phyloP scores from a whole-genome alignment of 2,113 vertebrate species.

The Pollachius pollachius region DNA sequence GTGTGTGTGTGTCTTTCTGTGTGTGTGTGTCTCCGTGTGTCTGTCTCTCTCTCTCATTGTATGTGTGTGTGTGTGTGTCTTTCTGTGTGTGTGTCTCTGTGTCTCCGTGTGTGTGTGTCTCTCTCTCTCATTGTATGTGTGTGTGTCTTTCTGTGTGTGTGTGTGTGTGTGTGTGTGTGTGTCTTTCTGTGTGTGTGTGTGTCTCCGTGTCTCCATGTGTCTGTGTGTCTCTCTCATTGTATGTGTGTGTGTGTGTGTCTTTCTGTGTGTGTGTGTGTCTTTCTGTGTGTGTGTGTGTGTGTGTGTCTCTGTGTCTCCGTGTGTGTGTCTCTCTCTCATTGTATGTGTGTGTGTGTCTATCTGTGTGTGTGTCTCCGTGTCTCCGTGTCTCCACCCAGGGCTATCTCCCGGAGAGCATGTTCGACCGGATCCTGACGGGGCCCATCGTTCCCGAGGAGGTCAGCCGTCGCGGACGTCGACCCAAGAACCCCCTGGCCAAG shows the following conservation, averaged over 20 bases:
- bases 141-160: not conserved
- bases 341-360: not conserved
- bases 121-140: no score
- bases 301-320: not conserved
- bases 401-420: slow-evolving; percentile 96
- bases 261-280: no score
- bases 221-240: no score
- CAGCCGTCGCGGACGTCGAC: slow-evolving; percentile 90
- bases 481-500: slow-evolving; percentile 89
- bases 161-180: no score
- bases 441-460: slow-evolving; percentile 97
- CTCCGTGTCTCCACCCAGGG: slow-evolving; percentile 70
- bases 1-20: no score
- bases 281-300: not conserved
- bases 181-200: no score
- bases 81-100: not conserved
- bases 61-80: no score
- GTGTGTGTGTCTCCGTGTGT: no score
- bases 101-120: not conserved
- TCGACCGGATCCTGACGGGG: slow-evolving; percentile 94
- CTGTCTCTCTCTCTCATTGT: not conserved
- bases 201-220: no score
- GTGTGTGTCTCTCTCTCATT: not conserved
- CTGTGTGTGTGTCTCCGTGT: not conserved
- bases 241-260: not conserved